These are phyloP conservation scores for Orthosia incerta DNA, from an alignment of 2,888 invertebrate species.

Conservation along the genomic window DNA sequence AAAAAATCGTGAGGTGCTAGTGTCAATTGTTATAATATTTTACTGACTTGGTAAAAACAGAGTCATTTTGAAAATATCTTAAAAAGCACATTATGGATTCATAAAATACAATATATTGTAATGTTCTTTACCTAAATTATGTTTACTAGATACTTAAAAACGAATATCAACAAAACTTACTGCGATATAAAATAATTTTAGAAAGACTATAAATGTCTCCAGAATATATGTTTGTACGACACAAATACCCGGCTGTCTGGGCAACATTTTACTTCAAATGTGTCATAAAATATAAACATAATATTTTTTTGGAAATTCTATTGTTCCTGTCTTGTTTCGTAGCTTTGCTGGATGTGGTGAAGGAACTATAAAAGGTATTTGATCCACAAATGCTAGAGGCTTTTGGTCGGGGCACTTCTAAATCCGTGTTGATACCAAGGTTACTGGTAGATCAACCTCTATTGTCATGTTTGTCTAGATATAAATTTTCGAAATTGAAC, in stretches of 20 bases:
- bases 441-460: neutral
- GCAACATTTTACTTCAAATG: slow-evolving; percentile 41
- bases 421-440: neutral
- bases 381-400: neutral
- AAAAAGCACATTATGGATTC: too few species aligned
- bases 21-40: too few species aligned
- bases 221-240: slow-evolving; percentile 49
- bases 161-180: slow-evolving; percentile 46
- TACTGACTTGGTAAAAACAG: too few species aligned
- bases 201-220: slow-evolving; percentile 55
- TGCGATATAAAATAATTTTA: slow-evolving; percentile 52
- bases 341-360: neutral
- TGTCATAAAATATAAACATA: slow-evolving; percentile 34
- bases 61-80: too few species aligned
- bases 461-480: too few species aligned
- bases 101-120: slow-evolving; percentile 14
- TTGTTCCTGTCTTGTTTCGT: slow-evolving; percentile 3
- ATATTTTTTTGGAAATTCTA: slow-evolving; percentile 8
- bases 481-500: neutral
- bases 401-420: neutral
- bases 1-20: too few species aligned
- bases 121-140: slow-evolving; percentile 30
- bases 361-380: slow-evolving; percentile 2
- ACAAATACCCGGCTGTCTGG: slow-evolving; percentile 25
- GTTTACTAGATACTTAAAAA: slow-evolving; percentile 56